Evolutionary conservation across 2,797 vertebrate genomes (phyloP).

Genomic region (Sphenodon punctatus): DNA sequence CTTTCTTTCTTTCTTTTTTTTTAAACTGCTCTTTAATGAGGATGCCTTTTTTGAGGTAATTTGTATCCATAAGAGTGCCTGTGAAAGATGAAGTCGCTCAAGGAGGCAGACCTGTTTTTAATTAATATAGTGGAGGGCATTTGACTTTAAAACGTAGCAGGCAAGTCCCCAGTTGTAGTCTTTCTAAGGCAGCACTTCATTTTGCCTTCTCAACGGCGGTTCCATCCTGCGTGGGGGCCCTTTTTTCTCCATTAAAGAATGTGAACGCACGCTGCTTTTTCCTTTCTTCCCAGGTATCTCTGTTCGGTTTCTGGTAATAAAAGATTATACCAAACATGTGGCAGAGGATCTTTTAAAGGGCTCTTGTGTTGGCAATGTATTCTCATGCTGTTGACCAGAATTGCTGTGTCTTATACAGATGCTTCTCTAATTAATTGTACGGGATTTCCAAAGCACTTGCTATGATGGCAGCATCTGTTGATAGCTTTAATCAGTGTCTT

Average conservation of each 20-base stretch:
- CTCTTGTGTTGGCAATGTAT: neutral
- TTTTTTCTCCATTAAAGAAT: neutral
- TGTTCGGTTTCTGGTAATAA: neutral
- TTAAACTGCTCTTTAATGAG: conserved; percentile 28
- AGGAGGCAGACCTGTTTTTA: neutral
- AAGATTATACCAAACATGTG: neutral
- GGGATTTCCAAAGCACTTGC: neutral
- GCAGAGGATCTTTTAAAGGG: neutral
- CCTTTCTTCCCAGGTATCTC: neutral
- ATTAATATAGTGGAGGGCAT: neutral
- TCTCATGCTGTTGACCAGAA: neutral
- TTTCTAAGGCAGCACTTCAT: neutral
- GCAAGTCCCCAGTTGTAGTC: too few relatives aligned
- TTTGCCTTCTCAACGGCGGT: neutral
- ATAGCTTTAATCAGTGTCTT: neutral
- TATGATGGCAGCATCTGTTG: neutral
- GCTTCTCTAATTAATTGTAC: neutral
- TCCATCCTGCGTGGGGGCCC: neutral
- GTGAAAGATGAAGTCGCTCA: neutral
- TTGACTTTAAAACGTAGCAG: neutral
- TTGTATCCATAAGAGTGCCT: neutral
- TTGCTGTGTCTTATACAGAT: neutral
- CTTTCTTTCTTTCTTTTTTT: conserved; percentile 36
- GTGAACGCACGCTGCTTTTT: neutral
- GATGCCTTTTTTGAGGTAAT: neutral